Evolutionary conservation across 2,888 invertebrate genomes (phyloP).

Genomic region (Anthophora plumipes): DNA sequence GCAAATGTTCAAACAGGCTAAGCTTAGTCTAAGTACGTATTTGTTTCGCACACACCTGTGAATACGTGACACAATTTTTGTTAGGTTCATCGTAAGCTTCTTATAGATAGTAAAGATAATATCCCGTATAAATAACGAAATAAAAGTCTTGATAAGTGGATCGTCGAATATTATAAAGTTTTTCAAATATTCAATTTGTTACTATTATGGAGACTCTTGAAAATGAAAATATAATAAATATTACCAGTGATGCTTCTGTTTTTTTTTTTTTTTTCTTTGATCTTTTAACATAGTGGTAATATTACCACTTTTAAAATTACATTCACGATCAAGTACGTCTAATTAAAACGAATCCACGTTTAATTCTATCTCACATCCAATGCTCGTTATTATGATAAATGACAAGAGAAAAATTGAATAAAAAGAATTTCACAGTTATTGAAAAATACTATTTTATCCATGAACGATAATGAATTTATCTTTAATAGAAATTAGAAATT

Average conservation of each 20-base stretch:
- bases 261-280: neutral
- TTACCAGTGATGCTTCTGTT: too few species aligned
- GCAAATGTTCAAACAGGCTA: constrained; percentile 81
- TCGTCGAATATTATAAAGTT: constrained; percentile 28
- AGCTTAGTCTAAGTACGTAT: constrained; percentile 83
- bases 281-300: too few species aligned
- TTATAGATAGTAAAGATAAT: neutral
- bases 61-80: neutral
- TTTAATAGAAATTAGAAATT: too few species aligned
- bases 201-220: neutral
- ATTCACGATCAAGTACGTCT: too few species aligned
- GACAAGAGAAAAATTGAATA: too few species aligned
- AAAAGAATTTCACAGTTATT: too few species aligned
- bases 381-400: too few species aligned
- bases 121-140: neutral
- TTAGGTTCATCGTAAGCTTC: neutral
- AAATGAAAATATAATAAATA: constrained; percentile 10
- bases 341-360: too few species aligned
- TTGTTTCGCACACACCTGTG: constrained; percentile 80
- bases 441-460: too few species aligned
- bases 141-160: constrained; percentile 26
- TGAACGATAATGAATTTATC: too few species aligned
- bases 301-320: too few species aligned
- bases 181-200: neutral
- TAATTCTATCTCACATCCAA: too few species aligned